A percentile compares a stretch with the other conserved stretches of the same genome.
phyloP scores from a whole-genome alignment of 2,113 vertebrate species.

The Raja brachyura region DNA sequence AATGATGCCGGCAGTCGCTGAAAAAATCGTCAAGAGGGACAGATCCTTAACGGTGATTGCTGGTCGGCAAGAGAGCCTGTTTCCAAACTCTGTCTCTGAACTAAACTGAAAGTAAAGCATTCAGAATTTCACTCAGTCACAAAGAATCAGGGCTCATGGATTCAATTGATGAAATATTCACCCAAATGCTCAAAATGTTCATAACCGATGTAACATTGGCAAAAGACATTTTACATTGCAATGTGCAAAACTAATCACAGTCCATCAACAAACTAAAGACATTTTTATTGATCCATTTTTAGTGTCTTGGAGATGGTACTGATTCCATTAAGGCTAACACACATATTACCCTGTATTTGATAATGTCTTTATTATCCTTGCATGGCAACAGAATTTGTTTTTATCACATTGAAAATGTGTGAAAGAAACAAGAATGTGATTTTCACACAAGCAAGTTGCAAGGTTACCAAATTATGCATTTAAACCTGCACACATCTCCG shows the following conservation, averaged over 20 bases:
- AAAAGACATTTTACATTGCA: neutral
- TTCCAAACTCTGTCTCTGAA: too few species aligned
- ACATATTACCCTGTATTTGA: neutral
- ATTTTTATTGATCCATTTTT: too few species aligned
- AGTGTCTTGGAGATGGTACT: neutral
- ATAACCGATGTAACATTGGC: neutral
- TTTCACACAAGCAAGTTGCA: neutral
- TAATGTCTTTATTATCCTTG: too few species aligned
- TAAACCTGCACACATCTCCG: neutral
- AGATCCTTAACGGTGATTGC: too few species aligned
- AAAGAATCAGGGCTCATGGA: neutral
- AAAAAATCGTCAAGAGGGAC: too few species aligned
- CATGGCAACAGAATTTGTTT: too few species aligned
- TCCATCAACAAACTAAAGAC: neutral
- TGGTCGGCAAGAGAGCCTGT: too few species aligned
- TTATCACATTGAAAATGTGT: too few species aligned
- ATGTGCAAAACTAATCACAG: neutral
- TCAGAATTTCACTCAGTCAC: neutral
- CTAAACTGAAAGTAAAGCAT: too few species aligned
- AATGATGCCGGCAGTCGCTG: too few species aligned
- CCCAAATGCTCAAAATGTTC: neutral
- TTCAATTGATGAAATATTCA: neutral
- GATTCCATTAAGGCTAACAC: neutral
- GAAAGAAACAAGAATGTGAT: neutral
- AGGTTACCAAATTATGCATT: neutral